Conservation (phyloP, 2,113 vertebrate species). For the Oncorhynchus clarkii region DNA sequence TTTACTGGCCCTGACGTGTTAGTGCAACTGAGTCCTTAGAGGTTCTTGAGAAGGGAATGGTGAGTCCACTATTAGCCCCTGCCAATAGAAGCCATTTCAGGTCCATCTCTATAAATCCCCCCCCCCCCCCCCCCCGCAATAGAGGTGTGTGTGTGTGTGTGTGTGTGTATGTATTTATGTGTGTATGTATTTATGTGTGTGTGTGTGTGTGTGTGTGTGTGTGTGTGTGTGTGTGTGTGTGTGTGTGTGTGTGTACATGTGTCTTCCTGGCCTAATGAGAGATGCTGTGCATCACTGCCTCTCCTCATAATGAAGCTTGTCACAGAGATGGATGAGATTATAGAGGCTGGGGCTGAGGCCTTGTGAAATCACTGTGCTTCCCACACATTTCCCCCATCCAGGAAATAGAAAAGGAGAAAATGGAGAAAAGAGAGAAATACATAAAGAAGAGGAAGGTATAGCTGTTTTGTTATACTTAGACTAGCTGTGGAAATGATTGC, state of each 20-base stretch:
- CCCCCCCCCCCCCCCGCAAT: not conserved
- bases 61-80: conserved; percentile 60
- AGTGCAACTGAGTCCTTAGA: not conserved
- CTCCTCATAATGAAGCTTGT: conserved; percentile 78
- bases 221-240: conserved; percentile 14
- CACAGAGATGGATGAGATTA: conserved; percentile 78
- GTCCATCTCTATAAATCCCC: conserved; percentile 43
- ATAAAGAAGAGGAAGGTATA: conserved; percentile 39
- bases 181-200: too few relatives aligned
- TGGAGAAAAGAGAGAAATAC: conserved; percentile 2
- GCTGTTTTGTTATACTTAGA: conserved; percentile 46
- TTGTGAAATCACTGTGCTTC: conserved; percentile 68
- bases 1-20: conserved; percentile 8
- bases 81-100: conserved; percentile 43
- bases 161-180: not conserved
- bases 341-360: conserved; percentile 66
- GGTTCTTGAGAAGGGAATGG: conserved; percentile 87
- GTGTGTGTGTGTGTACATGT: conserved; percentile 57
- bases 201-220: not conserved
- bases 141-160: not conserved
- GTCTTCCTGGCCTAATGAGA: conserved; percentile 70
- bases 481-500: conserved; percentile 29
- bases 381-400: conserved; percentile 50
- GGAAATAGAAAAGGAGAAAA: conserved; percentile 42
- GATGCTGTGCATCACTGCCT: conserved; percentile 73